Base-by-base conservation (phyloP, 1,140 invertebrate species). In the Drosophila yakuba region DNA sequence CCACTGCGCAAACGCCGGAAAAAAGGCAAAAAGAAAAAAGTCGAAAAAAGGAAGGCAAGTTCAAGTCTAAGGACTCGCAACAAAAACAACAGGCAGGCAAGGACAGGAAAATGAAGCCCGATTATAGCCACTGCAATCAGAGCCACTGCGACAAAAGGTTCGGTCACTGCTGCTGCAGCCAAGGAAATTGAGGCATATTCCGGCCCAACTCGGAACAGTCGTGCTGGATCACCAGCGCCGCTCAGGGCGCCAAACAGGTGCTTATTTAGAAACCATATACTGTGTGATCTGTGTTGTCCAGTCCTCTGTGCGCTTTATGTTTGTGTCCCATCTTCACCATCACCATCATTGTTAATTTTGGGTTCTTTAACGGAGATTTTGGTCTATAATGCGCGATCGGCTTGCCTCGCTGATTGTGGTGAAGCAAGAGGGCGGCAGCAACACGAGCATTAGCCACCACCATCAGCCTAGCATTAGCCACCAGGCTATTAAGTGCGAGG, bases 381-480 rank as follows among this genome's bases (percentile, higher is more conserved):
- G 32, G 68, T 62, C 45, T 80, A 92, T 80, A 75, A 92, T 92
- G 91, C 91, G 91, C 81, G 91, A 91, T 91, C 91, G 91, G 74
- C 86, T 92, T 76, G 91, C 91, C 61, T 92, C 91, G 15, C 63
- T 92, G 78, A 92, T 92, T 89, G 85, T 92, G 81, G 91, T 92
- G 74, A 92, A 92, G 86, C 86, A 92, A 89, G 91, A 92, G 67
- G 80, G 50, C 73, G 66, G 47, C 58, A 81, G 58, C 64, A 80
- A 48, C 47, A 17, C 15, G n/a, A 43, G 39, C 57, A 61, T 20
- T 59, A 56, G 20, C 43, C 45, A 72, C 17, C 78, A 73, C 36
- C 57, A 59, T 54, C 54, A 57, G 72, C 55, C 25, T 1, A 10
- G 58, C 20, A 20, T 20, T 20, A 20, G 20, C 20, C 20, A 20